Conservation (phyloP, 1,140 invertebrate genomes). For the Sitobion miscanthi region DNA sequence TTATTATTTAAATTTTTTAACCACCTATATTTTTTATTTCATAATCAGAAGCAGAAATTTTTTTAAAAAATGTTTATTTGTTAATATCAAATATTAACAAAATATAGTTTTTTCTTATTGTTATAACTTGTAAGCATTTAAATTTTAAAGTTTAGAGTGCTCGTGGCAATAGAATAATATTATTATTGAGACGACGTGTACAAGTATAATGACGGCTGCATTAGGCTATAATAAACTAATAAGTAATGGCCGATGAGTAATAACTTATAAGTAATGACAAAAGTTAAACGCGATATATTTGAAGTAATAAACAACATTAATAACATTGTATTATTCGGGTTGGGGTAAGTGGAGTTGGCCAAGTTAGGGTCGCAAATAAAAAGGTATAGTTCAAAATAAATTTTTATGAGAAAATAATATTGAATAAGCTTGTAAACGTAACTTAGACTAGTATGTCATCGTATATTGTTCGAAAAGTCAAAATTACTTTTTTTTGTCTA, state of each 20-base stretch:
- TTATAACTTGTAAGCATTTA: too few relatives aligned
- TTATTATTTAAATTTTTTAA: too few relatives aligned
- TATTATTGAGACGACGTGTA: too few relatives aligned
- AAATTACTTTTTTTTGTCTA: constrained; percentile 7
- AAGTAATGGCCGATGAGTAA: too few relatives aligned
- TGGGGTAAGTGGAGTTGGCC: not conserved
- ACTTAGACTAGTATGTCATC: not conserved
- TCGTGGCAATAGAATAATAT: too few relatives aligned
- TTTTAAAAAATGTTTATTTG: not conserved
- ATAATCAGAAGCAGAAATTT: not conserved
- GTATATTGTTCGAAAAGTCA: not conserved
- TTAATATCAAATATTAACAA: not conserved
- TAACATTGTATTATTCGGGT: not conserved
- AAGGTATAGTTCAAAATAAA: not conserved
- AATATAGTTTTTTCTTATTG: not conserved
- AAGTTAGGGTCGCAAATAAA: not conserved
- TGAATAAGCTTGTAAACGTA: not conserved
- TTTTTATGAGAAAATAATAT: not conserved
- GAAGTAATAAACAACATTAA: not conserved
- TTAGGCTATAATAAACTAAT: too few relatives aligned
- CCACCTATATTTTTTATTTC: too few relatives aligned
- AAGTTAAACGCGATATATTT: too few relatives aligned
- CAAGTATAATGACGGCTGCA: too few relatives aligned
- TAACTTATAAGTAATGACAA: too few relatives aligned
- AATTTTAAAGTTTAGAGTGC: too few relatives aligned